Base-by-base conservation (phyloP, 2,113 vertebrate species). In the Poecilia latipinna region DNA sequence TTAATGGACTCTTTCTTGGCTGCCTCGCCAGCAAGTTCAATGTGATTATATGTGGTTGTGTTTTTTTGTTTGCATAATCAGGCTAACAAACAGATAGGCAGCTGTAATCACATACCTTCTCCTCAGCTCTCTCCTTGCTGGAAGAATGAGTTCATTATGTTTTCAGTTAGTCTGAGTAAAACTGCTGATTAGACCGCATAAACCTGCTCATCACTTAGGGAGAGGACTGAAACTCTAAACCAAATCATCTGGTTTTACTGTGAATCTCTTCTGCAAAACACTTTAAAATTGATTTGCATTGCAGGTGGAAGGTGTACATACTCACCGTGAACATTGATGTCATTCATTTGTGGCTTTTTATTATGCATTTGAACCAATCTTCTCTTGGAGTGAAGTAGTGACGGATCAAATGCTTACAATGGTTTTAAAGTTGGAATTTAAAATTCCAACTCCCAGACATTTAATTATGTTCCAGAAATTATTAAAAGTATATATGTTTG, bases 141-240 rank as follows among this genome's bases (percentile, higher is more conserved):
- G 48, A 37, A n/a, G 6, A 44, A 60, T 65, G 29, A 54, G 60
- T 17, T 73, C n/a, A 51, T 44, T 67, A n/a, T 68, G 54, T 60
- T 68, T 70, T 35, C 33, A 26, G 22, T 71, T 57, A 82, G 26
- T 72, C 32, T 51, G 67, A 15, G 33, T 64, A 75, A 65, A 29
- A 48, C 17, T 7, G 72, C 68, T 26, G 60, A 65, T 65, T 51
- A 61, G 63, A 65, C 65, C 17, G 39, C 66, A 68, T 77, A 61
- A 83, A 76, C 33, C 62, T 32, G 65, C 39, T 72, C 19, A 12
- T 67, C 70, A 57, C 24, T 79, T 65, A 64, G 54, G 57, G 68
- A 66, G 61, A 65, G 11, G 17, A 80, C 65, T 70, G 48, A n/a
- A 82, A 63, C n/a, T 44, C 57, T 12, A 79, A 33, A 68, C 48